Evolutionary conservation across 2,888 invertebrate species (phyloP).

Genomic region (Drosophila meridionalis): DNA sequence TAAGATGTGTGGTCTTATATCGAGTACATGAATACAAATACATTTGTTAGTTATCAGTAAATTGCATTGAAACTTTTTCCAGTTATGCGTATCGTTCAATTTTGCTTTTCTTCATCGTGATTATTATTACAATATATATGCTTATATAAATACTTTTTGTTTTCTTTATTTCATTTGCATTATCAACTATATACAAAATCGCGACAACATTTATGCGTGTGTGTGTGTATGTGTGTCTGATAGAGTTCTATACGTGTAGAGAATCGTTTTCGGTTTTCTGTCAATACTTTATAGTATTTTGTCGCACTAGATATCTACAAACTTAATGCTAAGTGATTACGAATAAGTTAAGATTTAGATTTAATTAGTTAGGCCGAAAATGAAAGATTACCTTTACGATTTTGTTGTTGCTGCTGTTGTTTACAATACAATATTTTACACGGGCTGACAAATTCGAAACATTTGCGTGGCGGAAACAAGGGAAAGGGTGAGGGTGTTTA

Average conservation of each 20-base stretch:
- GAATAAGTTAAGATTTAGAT: conserved; percentile 67
- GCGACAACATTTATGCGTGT: conserved; percentile 32
- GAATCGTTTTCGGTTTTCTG: conserved; percentile 8
- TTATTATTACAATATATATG: conserved; percentile 28
- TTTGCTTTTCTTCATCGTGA: conserved; percentile 14
- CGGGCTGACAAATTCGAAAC: conserved; percentile 34
- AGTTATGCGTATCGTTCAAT: conserved; percentile 28
- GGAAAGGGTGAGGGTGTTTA: conserved; percentile 7
- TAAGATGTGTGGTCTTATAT: conserved; percentile 51
- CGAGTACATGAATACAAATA: conserved; percentile 48
- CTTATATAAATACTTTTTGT: conserved; percentile 31
- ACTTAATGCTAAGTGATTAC: conserved; percentile 70
- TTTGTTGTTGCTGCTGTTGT: conserved; percentile 24
- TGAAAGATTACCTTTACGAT: conserved; percentile 19
- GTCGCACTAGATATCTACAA: conserved; percentile 64
- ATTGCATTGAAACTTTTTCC: conserved; percentile 34
- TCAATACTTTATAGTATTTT: conserved; percentile 18
- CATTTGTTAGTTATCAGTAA: conserved; percentile 34
- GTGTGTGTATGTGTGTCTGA: conserved; percentile 16
- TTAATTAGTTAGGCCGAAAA: conserved; percentile 49
- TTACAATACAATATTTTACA: conserved; percentile 77
- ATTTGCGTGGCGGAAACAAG: conserved; percentile 6
- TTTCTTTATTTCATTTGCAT: conserved; percentile 39
- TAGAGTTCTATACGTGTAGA: conserved; percentile 17
- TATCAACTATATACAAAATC: conserved; percentile 67